These are phyloP conservation scores for Platerodrilus igneus DNA, from an alignment of 2,888 invertebrate genomes.

Conservation along the genomic window DNA sequence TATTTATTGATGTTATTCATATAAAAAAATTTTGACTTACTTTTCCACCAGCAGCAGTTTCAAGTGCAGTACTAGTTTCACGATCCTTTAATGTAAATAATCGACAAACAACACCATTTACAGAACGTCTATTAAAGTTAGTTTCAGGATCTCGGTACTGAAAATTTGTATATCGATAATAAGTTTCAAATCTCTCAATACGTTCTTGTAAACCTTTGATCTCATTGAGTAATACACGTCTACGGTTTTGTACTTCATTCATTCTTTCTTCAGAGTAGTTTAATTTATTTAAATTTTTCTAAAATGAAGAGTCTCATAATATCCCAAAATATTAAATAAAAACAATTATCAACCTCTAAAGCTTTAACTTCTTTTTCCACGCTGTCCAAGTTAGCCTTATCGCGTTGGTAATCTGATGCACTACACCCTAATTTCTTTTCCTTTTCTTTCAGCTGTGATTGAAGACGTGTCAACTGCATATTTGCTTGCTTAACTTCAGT, in stretches of 20 bases:
- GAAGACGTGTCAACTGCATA: constrained; percentile 67
- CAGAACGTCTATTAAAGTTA: constrained; percentile 59
- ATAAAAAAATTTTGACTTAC: constrained; percentile 55
- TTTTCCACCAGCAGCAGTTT: constrained; percentile 79
- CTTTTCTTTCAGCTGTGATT: constrained; percentile 59
- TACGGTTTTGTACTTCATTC: constrained; percentile 52
- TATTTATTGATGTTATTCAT: constrained; percentile 1
- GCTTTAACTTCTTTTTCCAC: constrained; percentile 55
- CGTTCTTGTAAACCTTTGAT: constrained; percentile 54
- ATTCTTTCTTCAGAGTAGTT: constrained; percentile 60
- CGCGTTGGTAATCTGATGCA: constrained; percentile 62
- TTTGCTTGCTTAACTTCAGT: constrained; percentile 74
- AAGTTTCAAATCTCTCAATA: constrained; percentile 56
- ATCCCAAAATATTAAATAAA: constrained; percentile 11
- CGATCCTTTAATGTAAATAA: constrained; percentile 71
- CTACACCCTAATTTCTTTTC: constrained; percentile 63
- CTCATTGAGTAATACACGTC: constrained; percentile 52
- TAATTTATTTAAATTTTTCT: constrained; percentile 50
- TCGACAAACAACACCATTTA: constrained; percentile 76
- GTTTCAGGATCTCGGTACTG: constrained; percentile 73
- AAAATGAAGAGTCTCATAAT: constrained; percentile 31
- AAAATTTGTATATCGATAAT: constrained; percentile 59
- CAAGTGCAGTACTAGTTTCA: constrained; percentile 70
- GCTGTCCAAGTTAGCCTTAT: constrained; percentile 56
- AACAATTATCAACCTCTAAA: constrained; percentile 48